These are phyloP conservation scores for Tenebrio molitor DNA, from an alignment of 1,140 invertebrate species.

Conservation along the genomic window DNA sequence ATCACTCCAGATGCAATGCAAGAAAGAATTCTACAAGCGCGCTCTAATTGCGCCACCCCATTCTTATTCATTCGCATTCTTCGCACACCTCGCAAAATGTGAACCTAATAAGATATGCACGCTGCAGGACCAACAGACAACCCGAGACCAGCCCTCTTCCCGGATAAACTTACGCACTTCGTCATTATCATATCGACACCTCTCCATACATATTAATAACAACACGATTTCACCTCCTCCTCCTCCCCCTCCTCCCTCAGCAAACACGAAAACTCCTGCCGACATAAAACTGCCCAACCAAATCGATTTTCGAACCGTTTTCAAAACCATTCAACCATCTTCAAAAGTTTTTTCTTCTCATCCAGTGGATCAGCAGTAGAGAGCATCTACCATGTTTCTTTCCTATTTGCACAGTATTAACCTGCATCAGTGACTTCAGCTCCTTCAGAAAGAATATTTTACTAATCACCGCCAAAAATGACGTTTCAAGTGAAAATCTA, in stretches of 20 bases:
- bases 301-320: too few species aligned
- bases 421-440: too few species aligned
- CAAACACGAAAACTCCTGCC: too few species aligned
- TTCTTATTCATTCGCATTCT: constrained; percentile 54
- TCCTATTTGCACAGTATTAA: too few species aligned
- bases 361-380: too few species aligned
- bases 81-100: constrained; percentile 51
- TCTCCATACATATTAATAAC: constrained; percentile 46
- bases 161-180: constrained; percentile 12
- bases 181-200: constrained; percentile 42
- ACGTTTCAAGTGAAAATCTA: too few species aligned
- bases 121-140: constrained; percentile 15
- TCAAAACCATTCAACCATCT: too few species aligned
- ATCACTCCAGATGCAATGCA: constrained; percentile 48
- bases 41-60: constrained; percentile 51
- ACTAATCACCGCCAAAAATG: too few species aligned
- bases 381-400: too few species aligned
- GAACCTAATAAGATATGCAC: constrained; percentile 52
- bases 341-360: too few species aligned
- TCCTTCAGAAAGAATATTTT: too few species aligned
- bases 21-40: constrained; percentile 54
- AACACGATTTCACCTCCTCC: constrained; percentile 23
- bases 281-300: not conserved
- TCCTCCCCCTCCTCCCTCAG: not conserved
- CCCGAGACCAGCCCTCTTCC: constrained; percentile 17